phyloP scores from a whole-genome alignment of 2,113 vertebrate genomes.

The Setophaga petechia region DNA sequence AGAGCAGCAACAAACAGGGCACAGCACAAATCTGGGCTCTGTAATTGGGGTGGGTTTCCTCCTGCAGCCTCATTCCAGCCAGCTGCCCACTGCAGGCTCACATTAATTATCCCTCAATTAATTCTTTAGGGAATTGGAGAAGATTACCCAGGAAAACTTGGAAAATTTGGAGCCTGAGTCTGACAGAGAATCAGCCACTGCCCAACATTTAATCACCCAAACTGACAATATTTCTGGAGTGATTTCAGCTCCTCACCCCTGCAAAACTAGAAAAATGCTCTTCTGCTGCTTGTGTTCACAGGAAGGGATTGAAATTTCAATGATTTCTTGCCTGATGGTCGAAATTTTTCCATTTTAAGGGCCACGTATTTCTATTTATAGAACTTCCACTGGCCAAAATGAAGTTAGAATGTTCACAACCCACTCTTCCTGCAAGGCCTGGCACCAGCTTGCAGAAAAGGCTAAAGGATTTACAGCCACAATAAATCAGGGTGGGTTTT shows the following conservation, averaged over 20 bases:
- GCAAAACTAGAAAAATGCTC: not conserved
- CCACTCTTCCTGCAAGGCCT: not conserved
- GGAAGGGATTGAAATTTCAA: not conserved
- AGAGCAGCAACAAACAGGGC: not conserved
- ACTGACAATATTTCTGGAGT: not conserved
- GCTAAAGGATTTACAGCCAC: not conserved
- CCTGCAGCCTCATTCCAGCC: not conserved
- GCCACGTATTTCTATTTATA: not conserved
- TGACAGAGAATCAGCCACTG: not conserved
- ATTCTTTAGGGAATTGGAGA: not conserved
- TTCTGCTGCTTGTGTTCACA: not conserved
- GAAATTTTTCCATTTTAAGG: not conserved
- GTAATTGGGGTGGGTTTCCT: not conserved
- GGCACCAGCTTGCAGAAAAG: not conserved
- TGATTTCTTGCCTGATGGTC: not conserved
- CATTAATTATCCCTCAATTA: not conserved
- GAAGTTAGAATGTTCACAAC: not conserved
- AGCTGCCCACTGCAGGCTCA: not conserved
- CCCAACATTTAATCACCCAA: not conserved
- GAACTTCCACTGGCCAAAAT: not conserved
- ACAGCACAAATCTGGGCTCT: not conserved
- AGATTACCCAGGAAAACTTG: not conserved
- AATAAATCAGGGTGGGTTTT: not conserved
- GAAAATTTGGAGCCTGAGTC: not conserved
- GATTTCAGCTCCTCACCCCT: not conserved